Evolutionary conservation across 2,888 invertebrate genomes (phyloP), one percentile per base, ranked within the genome.

Genomic region (Oscheius sp.): DNA sequence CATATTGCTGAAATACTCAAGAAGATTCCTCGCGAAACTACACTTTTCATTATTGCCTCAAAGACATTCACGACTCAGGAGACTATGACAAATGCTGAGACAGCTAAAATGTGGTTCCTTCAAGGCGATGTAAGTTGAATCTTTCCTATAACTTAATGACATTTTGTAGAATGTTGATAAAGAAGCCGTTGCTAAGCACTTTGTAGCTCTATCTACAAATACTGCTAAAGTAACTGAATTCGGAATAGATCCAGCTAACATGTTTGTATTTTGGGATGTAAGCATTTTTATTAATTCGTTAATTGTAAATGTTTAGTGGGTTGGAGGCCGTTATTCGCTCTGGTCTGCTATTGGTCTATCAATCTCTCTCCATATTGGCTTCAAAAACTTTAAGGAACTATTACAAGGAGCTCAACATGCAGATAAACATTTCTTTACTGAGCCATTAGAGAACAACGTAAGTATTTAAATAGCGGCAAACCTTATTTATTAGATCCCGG

Each of bases 271-370:
- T 89, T 99, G 98, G 97, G 98, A 99, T 89, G 89, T 89, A 84
- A 88, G 89, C 88, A 52, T 46, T 55, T 39, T 23, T 34, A 8
- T 15, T 5, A 20, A 29, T n/a, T 29, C n/a, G n/a, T n/a, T n/a
- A n/a, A n/a, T n/a, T n/a, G n/a, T n/a, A n/a, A n/a, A n/a, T n/a
- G n/a, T 84, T 80, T 80, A 89, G 89, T 98, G 97, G 96, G 98
- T 98, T 50, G 98, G 98, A 37, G 98, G 98, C 81, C 92, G 98
- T 86, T 94, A 91, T 87, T 98, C 97, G 0, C 89, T 98, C 10
- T 98, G 98, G 98, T 98, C 97, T 0, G 98, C 98, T 3, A 99
- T 99, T 88, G 98, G 98, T 39, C 90, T 99, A 23, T 95, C 96
- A 3, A 96, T 99, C 87, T 93, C 93, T 3, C 89, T 97, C 42